These are phyloP conservation scores for Xenus cinereus DNA, from an alignment of 2,113 vertebrate species.

Conservation along the genomic window DNA sequence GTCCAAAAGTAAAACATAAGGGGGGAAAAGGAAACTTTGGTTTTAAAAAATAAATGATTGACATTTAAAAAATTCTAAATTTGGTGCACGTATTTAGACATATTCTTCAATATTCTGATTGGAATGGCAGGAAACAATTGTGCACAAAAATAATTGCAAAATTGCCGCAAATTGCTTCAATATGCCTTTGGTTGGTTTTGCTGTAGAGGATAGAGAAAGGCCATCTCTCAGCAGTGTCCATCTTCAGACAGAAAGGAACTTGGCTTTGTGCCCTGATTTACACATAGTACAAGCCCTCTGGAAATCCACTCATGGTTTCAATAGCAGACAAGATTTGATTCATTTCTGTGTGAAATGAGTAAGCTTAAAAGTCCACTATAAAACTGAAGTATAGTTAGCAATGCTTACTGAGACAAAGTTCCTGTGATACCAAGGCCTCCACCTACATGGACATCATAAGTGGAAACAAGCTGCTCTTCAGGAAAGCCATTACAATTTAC, in stretches of 20 bases:
- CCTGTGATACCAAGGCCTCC: not conserved
- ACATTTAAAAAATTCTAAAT: not conserved
- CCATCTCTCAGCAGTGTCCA: not conserved
- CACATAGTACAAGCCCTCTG: not conserved
- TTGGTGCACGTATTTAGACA: not conserved
- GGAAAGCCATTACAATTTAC: not conserved
- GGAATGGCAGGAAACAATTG: not conserved
- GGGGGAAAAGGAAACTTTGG: not conserved
- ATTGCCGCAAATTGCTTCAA: not conserved
- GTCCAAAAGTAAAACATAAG: not conserved
- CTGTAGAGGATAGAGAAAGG: not conserved
- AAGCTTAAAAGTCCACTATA: not conserved
- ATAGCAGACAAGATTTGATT: not conserved
- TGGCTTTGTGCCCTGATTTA: not conserved
- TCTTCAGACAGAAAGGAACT: not conserved
- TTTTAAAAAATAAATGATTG: not conserved
- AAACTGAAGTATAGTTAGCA: not conserved
- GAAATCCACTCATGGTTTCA: not conserved
- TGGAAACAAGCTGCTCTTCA: not conserved
- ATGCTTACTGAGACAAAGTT: not conserved
- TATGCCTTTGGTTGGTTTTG: not conserved
- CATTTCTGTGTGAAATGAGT: not conserved
- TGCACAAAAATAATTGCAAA: not conserved
- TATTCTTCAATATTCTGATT: not conserved
- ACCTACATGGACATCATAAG: not conserved